Evolutionary conservation across 2,113 vertebrate species (phyloP), one percentile per base, ranked within the genome.

Genomic region (Varanus komodoensis): DNA sequence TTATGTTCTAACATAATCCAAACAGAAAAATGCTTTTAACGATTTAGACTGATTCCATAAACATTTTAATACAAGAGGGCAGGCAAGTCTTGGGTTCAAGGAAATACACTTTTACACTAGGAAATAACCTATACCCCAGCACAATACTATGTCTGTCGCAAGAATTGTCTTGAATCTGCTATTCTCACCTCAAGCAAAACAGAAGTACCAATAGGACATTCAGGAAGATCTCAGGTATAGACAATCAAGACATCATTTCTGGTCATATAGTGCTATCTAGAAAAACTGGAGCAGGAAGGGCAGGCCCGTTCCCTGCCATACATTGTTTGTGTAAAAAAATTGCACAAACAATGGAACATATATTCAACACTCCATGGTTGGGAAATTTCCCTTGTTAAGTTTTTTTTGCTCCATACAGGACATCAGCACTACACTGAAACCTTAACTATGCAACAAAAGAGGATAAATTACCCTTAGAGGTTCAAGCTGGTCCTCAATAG

Each of bases 401-500:
- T 29, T n/a, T 75, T 32, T 17, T 87, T 77, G 15, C 29, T 77
- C 52, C n/a, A 44, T 64, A 9, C 19, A 23, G 3, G 25, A 7
- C 67, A 5, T 15, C 25, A 3, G 57, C 0, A 89, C 71, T 29
- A 34, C 17, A 89, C 5, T 9, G 8, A 87, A 68, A 32, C 19
- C 61, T 89, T 50, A 86, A 69, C 0, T 0, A 0, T 57, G 90
- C 0, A 0, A 0, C 21, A 12, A 81, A 0, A 0, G 44, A 71
- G 12, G 50, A 9, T 32, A 44, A 92, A 94, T 92, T 95, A 99
- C 99, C 98, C 99, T 99, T 29, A 99, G 92, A 25, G 99, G 99
- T 3, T 99, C 97, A 19, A 99, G 98, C 73, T 98, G 98, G 87
- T 94, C 96, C 90, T 99, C 98, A 87, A 99, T 97, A 78, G 97